Evolutionary conservation across 2,113 vertebrate genomes (phyloP), one percentile per base, ranked within the genome.

Genomic region (Tyrannus savana): DNA sequence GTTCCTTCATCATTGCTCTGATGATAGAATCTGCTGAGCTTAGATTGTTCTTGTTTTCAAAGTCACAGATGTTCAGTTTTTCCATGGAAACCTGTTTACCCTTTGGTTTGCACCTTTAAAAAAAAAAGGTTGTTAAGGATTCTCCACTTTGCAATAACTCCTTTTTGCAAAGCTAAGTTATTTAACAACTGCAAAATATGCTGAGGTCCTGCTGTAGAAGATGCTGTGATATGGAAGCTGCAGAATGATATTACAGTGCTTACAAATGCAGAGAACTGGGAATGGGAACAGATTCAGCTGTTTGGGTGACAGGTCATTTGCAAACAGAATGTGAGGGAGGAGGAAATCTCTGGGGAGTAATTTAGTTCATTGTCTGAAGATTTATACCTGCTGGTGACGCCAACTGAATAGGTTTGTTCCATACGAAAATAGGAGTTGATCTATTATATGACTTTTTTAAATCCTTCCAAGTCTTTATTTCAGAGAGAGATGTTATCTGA

Each of bases 231-330:
- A 42, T 44, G 42, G 58, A 94, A 84, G 13, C 9, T 72, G 42
- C 22, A 67, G 84, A 91, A n/a, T 53, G 10, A 42, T 84, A 33
- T 64, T 84, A 53, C 64, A 91, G 59, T 76, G 67, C 39, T 67
- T 93, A 83, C 50, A 93, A 95, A 91, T 52, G 12, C 44, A 79
- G 44, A 66, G 81, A 90, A 87, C 3, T 31, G 41, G 44, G 6
- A 76, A 66, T 14, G 42, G 46, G 79, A 88, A 78, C 11, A 62
- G 44, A 81, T 83, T 93, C 86, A 91, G 59, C 74, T 80, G 14
- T 91, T 84, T 82, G 63, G 83, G 37, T 69, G 84, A 84, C n/a
- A 94, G 37, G 69, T 91, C 75, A 92, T 94, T 93, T 94, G 64
- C 82, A 93, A 96, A 84, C 39, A 53, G 39, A 86, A 71, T 37